Conservation (phyloP, 2,113 vertebrate species). For the Craseonycteris thonglongyai region DNA sequence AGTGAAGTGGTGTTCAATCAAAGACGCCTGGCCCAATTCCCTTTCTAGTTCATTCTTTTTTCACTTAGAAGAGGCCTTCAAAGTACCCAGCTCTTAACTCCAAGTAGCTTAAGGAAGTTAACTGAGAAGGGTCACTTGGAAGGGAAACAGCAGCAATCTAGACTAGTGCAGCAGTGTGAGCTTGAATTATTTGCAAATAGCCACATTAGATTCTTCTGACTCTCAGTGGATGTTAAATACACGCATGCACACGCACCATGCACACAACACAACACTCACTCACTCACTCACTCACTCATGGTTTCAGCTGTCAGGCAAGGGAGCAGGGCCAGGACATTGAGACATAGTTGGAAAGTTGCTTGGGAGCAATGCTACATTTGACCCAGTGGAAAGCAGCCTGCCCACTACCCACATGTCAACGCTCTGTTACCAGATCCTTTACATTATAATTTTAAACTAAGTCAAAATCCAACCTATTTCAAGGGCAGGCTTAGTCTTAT, state of each 20-base stretch:
- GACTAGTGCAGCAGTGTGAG: not conserved
- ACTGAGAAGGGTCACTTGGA: not conserved
- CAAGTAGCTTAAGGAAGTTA: slow-evolving; percentile 1
- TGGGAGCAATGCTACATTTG: not conserved
- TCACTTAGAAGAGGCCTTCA: slow-evolving; percentile 22
- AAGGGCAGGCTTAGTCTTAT: not conserved
- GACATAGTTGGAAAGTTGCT: not conserved
- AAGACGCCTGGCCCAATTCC: slow-evolving; percentile 4
- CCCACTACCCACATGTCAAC: not conserved
- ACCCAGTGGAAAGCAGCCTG: not conserved
- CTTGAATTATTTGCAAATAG: not conserved
- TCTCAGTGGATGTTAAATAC: not conserved
- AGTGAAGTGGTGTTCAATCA: slow-evolving; percentile 35
- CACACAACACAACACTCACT: no score
- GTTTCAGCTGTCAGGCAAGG: not conserved
- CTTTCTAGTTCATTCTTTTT: not conserved
- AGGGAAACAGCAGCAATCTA: not conserved
- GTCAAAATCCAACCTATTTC: not conserved
- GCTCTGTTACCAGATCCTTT: not conserved
- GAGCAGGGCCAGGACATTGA: not conserved
- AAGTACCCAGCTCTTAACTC: not conserved
- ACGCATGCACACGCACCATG: not conserved
- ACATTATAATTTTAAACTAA: not conserved
- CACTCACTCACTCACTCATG: not conserved
- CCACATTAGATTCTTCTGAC: not conserved